Conservation (phyloP, 1,140 invertebrate species). For the Papilio dardanus region DNA sequence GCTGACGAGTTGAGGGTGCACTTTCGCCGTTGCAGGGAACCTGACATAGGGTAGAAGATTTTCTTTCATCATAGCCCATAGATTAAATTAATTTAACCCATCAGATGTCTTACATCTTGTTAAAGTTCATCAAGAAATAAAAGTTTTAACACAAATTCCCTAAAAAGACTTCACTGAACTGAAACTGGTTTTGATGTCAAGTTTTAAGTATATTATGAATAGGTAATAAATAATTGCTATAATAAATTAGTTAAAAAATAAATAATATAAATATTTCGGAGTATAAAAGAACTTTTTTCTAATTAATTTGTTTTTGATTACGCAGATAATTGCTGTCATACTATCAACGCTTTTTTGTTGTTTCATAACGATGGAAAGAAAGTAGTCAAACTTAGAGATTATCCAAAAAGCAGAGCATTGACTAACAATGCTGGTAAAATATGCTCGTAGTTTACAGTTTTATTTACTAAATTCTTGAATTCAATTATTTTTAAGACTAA, state of each 20-base stretch:
- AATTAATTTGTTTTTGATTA: neutral
- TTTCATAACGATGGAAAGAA: slow-evolving; percentile 1
- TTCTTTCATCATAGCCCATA: slow-evolving; percentile 1
- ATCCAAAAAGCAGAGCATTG: neutral
- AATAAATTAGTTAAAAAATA: too few species aligned
- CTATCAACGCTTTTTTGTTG: neutral
- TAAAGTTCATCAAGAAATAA: neutral
- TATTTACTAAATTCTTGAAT: neutral
- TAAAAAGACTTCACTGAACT: too few species aligned
- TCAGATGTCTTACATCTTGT: neutral
- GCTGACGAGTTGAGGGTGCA: slow-evolving; percentile 52
- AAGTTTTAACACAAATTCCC: neutral
- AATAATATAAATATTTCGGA: too few species aligned
- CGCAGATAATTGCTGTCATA: neutral
- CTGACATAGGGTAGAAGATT: slow-evolving; percentile 28
- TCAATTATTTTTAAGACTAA: neutral
- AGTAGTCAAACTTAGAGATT: neutral
- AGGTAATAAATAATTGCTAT: too few species aligned
- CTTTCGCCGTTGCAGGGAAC: slow-evolving; percentile 54
- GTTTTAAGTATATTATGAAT: too few species aligned
- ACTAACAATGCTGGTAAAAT: neutral
- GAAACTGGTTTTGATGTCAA: too few species aligned
- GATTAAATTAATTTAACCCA: neutral
- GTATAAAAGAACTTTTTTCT: too few species aligned
- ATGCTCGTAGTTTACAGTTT: neutral